Base-by-base conservation (phyloP, 2,797 vertebrate species). In the Labroides dimidiatus region DNA sequence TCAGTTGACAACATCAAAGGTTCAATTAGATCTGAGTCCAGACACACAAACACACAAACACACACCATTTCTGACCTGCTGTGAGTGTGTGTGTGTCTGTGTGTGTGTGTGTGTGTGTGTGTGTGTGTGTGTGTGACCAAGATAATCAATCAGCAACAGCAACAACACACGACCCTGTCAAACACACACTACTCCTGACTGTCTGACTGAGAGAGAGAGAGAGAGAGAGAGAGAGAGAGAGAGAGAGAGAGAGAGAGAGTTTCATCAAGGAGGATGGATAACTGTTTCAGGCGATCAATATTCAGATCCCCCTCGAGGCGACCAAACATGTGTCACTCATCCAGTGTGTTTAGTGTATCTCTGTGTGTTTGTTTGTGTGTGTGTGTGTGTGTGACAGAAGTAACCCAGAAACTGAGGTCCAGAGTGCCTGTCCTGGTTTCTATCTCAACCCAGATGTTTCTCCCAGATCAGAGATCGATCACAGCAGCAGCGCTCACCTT, bases 331-430 rank as follows among this genome's bases (percentile, higher is more conserved):
- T 72, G 86, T 80, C 86, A 78, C 55, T 89, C 78, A 84, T 57
- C 56, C 43, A 20, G 73, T 54, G 75, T 77, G 69, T 67, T 67
- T 41, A 65, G 16, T 24, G 17, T 57, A 41, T 62, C 37, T 72
- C 45, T 61, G 64, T 64, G 52, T 70, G 44, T 48, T 43, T 52
- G 55, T 43, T 27, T 21, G 30, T 20, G 30, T 59, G 48, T 57
- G 24, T 17, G 21, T 23, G 43, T 49, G 55, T 43, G 54, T 61
- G 27, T 61, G 77, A 54, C 21, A 61, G 55, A 54, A 63, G 63
- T 81, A 79, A 89, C 82, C 85, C 71, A 87, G 79, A 89, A 85
- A 84, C 67, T 64, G 23, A n/a, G 78, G 69, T 84, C 82, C 78
- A 73, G 19, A 62, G 71, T 79, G 64, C 77, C 55, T 85, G 84